Conservation (phyloP, 2,797 vertebrate genomes). For the Ciconia nigra region DNA sequence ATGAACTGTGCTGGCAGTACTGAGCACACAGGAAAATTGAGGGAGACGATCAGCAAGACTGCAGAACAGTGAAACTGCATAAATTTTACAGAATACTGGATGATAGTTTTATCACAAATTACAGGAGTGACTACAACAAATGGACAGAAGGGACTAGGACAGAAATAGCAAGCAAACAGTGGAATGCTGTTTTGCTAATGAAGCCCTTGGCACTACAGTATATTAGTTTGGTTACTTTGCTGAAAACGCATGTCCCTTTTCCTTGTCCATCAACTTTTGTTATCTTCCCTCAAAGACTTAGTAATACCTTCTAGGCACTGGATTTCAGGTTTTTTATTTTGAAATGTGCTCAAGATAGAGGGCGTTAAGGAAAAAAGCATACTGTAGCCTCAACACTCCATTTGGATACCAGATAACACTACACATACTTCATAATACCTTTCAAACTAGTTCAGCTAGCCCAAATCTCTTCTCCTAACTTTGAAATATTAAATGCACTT, state of each 20-base stretch:
- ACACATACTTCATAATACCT: neutral
- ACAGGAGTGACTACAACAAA: neutral
- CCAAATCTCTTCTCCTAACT: neutral
- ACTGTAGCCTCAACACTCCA: neutral
- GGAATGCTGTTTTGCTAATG: neutral
- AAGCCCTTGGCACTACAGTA: neutral
- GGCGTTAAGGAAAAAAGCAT: neutral
- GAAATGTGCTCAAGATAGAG: neutral
- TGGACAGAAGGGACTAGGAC: neutral
- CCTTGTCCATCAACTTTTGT: neutral
- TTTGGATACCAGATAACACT: neutral
- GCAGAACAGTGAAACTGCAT: neutral
- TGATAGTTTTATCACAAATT: neutral
- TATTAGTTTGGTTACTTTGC: neutral
- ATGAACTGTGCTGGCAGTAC: neutral
- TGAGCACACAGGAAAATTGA: neutral
- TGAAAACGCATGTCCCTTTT: neutral
- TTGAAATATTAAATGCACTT: constrained; percentile 57
- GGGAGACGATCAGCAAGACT: neutral
- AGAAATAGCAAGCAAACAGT: neutral
- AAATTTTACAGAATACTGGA: neutral
- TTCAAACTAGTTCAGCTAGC: neutral
- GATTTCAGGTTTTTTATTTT: neutral
- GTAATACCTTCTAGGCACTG: neutral
- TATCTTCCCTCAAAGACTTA: neutral